A percentile compares a stretch with the other conserved stretches of the same genome.
Evolutionary conservation across 2,797 vertebrate species (phyloP).

Genomic region (Amazona ochrocephala): DNA sequence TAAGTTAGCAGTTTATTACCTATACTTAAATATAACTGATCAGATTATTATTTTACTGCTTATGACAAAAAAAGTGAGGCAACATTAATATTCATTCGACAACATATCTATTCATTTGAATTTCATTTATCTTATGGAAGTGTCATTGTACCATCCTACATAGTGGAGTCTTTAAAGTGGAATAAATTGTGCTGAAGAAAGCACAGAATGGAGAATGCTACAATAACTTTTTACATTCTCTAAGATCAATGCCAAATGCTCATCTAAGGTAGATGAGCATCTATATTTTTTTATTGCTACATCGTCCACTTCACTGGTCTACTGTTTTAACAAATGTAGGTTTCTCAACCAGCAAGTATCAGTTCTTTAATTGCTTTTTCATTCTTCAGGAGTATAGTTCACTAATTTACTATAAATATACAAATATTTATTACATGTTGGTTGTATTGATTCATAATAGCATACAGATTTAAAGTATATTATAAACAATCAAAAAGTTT

Average conservation of each 20-base stretch:
- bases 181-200: background rate
- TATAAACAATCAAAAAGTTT: background rate
- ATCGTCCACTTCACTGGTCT: background rate
- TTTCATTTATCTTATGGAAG: background rate
- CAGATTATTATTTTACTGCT: background rate
- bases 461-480: background rate
- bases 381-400: background rate
- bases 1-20: background rate
- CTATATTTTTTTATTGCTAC: background rate
- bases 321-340: background rate
- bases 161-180: background rate
- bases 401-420: background rate
- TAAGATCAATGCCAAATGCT: background rate
- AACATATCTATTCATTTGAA: background rate
- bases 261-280: background rate
- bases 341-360: background rate
- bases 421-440: background rate
- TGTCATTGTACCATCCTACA: background rate
- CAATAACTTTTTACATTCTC: background rate
- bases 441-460: background rate
- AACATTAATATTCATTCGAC: background rate
- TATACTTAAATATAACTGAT: background rate
- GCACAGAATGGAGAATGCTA: background rate
- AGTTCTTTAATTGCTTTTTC: background rate
- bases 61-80: background rate